Base-by-base conservation (phyloP, 1,140 invertebrate species). In the Bombus terrestris region DNA sequence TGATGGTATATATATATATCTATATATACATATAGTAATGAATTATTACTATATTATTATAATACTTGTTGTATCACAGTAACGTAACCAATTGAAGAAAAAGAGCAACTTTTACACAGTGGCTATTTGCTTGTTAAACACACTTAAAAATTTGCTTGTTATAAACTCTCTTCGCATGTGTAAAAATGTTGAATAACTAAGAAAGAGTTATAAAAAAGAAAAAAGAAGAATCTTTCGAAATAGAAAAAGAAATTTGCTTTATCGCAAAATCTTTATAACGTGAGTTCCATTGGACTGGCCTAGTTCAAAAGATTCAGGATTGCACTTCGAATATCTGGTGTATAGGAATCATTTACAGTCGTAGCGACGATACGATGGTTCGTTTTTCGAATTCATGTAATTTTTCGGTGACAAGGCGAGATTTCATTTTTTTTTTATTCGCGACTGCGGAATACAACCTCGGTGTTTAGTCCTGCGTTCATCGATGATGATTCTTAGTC, bases 241-340 rank as follows among this genome's bases (percentile, higher is more conserved):
- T 47, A 47, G 28, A 25, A 12, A 25, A 53, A 59, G 35, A 9
- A n/a, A 15, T 72, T 43, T 9, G 28, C 28, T 57, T 37, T 12
- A 9, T 57, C 10, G 25, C 32, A 57, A 37, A 43, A 64, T n/a
- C 6, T 39, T n/a, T 39, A 12, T 39, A 77, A 74, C 37, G 25
- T 35, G 41, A 64, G 32, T 57, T 37, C 32, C 25, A 74, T 75
- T 35, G 83, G 76, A 72, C 75, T 85, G 77, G 76, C 53, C 68
- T 81, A 85, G 53, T 85, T 85, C 77, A 80, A 81, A 85, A 43
- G 68, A 85, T 79, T 47, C 35, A 37, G 2, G 32, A 73, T 73
- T 39, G 28, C n/a, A 64, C 9, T 43, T 2, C 0, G 18, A 9
- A 9, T 13, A n/a, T 41, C 32, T 12, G 41, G n/a, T 39, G 47